These are phyloP conservation scores for Ceyx erithaca DNA, from an alignment of 2,797 vertebrate genomes.

Conservation along the genomic window DNA sequence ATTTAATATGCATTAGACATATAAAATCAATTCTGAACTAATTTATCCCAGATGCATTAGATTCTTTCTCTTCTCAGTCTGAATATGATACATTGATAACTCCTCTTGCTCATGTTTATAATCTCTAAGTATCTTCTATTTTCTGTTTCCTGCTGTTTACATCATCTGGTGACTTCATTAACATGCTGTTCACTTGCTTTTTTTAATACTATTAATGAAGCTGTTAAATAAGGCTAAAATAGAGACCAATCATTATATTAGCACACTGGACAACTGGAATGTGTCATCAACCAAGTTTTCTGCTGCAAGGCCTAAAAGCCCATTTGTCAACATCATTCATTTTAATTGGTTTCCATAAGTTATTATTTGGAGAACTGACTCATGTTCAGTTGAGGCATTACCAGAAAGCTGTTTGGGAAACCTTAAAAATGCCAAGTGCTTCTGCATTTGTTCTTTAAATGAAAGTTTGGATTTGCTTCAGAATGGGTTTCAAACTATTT, in stretches of 20 bases:
- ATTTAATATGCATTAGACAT: background rate
- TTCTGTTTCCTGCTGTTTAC: constrained; percentile 63
- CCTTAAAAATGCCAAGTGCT: background rate
- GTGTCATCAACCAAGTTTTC: constrained; percentile 3
- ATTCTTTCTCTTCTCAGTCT: background rate
- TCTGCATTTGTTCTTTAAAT: background rate
- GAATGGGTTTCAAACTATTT: background rate
- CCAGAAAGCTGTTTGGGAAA: constrained; percentile 13
- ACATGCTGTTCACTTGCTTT: constrained; percentile 53
- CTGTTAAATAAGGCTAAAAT: constrained; percentile 57
- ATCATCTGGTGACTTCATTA: constrained; percentile 64
- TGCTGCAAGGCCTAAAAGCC: background rate
- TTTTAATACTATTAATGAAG: constrained; percentile 58
- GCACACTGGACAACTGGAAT: background rate
- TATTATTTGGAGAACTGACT: constrained; percentile 26
- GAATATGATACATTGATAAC: constrained; percentile 21
- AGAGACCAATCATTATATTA: background rate
- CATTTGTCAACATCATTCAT: background rate
- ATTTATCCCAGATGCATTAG: background rate
- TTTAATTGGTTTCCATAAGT: constrained; percentile 37
- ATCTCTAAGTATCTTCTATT: constrained; percentile 41
- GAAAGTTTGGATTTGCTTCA: background rate
- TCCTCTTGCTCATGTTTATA: constrained; percentile 21
- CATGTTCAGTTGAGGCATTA: constrained; percentile 13
- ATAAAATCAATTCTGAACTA: background rate